Percentiles rank a stretch among this genome's conserved stretches.
These are phyloP conservation scores for Campylorhamphus procurvoides DNA, from an alignment of 2,113 vertebrate genomes.

Conservation along the genomic window DNA sequence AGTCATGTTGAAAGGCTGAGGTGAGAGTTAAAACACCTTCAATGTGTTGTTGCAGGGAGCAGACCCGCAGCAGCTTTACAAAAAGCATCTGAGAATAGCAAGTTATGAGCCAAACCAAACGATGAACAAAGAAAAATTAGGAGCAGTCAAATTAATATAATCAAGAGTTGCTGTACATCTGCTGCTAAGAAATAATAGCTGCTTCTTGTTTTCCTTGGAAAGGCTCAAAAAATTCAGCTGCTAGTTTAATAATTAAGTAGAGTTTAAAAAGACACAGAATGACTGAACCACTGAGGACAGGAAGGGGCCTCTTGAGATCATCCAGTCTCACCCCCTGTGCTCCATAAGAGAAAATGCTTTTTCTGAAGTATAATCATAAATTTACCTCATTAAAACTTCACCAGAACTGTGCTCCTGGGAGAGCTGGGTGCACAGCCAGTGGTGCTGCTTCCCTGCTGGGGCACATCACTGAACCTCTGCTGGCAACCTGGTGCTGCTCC, in stretches of 20 bases:
- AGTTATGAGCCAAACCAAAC: background rate
- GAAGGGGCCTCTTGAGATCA: background rate
- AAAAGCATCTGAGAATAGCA: background rate
- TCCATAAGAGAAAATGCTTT: background rate
- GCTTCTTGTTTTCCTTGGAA: background rate
- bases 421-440: background rate
- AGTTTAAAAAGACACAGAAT: background rate
- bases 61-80: background rate
- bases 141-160: background rate
- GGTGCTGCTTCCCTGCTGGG: rapidly evolving
- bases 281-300: background rate
- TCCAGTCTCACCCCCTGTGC: background rate
- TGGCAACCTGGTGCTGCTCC: background rate
- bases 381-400: background rate
- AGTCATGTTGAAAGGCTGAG: background rate
- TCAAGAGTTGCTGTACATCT: background rate
- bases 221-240: background rate
- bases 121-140: background rate
- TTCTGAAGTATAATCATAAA: background rate
- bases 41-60: background rate
- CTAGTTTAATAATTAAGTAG: background rate
- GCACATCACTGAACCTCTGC: rapidly evolving
- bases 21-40: background rate
- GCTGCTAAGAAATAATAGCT: constrained; percentile 17
- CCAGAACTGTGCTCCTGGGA: background rate